Evolutionary conservation across 2,888 invertebrate genomes (phyloP).

Genomic region (Pyrgus malvae): DNA sequence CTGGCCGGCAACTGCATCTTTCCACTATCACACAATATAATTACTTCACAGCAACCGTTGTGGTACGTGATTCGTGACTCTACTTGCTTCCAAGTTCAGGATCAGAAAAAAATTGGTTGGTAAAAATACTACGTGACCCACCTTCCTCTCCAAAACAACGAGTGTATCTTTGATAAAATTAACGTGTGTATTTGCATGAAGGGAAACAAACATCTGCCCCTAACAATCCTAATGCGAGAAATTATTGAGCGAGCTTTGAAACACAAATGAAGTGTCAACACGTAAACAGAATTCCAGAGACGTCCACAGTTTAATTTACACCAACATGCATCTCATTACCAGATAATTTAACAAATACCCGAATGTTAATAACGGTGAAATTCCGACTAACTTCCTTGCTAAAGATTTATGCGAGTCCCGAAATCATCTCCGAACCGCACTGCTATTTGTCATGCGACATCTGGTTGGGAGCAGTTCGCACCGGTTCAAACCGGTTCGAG

Average conservation of each 20-base stretch:
- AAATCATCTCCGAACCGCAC: constrained; percentile 64
- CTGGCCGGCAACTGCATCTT: no score
- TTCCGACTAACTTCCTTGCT: constrained; percentile 34
- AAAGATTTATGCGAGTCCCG: constrained; percentile 50
- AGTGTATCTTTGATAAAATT: no score
- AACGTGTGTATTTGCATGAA: no score
- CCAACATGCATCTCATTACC: constrained; percentile 21
- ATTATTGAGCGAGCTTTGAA: neutral
- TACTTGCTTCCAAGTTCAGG: no score
- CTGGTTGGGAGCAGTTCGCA: constrained; percentile 57
- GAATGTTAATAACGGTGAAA: constrained; percentile 24
- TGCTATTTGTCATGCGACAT: constrained; percentile 67
- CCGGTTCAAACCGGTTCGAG: constrained; percentile 47
- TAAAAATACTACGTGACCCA: no score
- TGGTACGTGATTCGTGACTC: no score
- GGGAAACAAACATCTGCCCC: no score
- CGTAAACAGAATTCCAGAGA: constrained; percentile 12
- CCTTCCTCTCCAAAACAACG: no score
- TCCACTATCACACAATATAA: no score
- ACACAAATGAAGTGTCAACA: neutral
- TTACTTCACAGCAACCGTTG: no score
- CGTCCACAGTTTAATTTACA: constrained; percentile 18
- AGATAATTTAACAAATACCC: constrained; percentile 26
- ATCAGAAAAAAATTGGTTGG: no score
- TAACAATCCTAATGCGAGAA: neutral